Percentiles rank a stretch among this genome's conserved stretches.
Conservation (phyloP, 2,113 vertebrate genomes). For the Perccottus glenii region DNA sequence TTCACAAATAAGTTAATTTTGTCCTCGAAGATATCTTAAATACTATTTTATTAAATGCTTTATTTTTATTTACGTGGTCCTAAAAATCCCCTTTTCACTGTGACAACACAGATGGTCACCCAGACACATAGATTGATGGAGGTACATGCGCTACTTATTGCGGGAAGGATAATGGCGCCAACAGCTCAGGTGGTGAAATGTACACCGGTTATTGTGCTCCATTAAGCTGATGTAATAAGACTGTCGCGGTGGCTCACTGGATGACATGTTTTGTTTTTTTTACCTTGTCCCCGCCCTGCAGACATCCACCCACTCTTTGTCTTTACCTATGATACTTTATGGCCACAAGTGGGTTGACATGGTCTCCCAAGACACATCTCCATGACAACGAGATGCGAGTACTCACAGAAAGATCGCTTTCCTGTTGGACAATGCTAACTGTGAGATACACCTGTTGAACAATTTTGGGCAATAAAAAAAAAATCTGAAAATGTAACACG, state of each 20-base stretch:
- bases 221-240: conserved; percentile 72
- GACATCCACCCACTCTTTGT: neutral
- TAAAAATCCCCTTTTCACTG: conserved; percentile 26
- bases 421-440: conserved; percentile 30
- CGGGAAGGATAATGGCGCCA: conserved; percentile 63
- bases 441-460: conserved; percentile 29
- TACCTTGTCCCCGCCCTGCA: conserved; percentile 18
- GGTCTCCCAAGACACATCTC: conserved; percentile 67
- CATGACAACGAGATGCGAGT: conserved; percentile 65
- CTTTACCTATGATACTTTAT: conserved; percentile 62
- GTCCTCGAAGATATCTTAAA: no score
- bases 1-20: no score
- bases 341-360: conserved; percentile 60
- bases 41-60: no score
- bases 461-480: neutral
- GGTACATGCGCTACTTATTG: conserved; percentile 60
- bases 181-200: conserved; percentile 72
- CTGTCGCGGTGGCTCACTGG: conserved; percentile 59
- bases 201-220: conserved; percentile 70
- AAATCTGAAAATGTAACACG: neutral
- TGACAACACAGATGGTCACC: conserved; percentile 71
- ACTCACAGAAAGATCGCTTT: conserved; percentile 51
- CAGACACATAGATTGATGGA: conserved; percentile 70
- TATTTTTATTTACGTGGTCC: no score
- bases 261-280: conserved; percentile 72